Evolutionary conservation across 2,113 vertebrate genomes (phyloP), one percentile per base, ranked within the genome.

Genomic region (Siphamia tubifer): DNA sequence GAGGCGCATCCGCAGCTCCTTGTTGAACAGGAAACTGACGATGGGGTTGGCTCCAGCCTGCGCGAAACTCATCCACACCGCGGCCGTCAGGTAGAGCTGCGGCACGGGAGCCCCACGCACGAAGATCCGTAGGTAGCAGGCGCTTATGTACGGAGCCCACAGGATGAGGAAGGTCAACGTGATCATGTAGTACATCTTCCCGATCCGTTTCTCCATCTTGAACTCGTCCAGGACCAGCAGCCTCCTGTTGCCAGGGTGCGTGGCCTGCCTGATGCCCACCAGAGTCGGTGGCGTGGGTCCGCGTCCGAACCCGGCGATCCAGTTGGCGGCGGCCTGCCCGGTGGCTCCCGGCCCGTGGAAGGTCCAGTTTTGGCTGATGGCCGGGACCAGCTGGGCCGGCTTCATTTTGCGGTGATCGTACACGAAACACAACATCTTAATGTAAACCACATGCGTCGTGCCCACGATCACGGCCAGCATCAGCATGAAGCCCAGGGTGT

Each of bases 291-390:
- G 97, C 1, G 96, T 98, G 63, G 97, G 97, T 25, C 96, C 96
- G 48, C 94, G 92, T 58, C 97, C 97, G 77, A 98, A 99, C 8
- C 97, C 97, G 23, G 96, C 96, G 15, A 97, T 99, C 97, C 97
- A 98, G 87, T 99, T 98, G 0, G 97, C 96, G 3, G 96, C 96
- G 2, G 97, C 97, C 72, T 98, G 97, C 19, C 96, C 97, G 0
- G 96, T 98, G 58, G 97, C 97, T 2, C 96, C 97, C 0, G 96
- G 97, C 11, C 96, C 97, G 17, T 98, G 96, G 73, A 99, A 99
- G 67, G 96, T 98, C 96, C 97, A 98, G 85, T 98, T 97, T 82
- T 98, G 97, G 90, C 97, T 99, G 87, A 98, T 95, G 55, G 97
- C 97, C 0, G 96, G 97, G 2, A 97, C 94, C 77, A 95, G 87